These are phyloP conservation scores for Drosophila takahashii DNA, from an alignment of 1,140 invertebrate species.

Conservation along the genomic window DNA sequence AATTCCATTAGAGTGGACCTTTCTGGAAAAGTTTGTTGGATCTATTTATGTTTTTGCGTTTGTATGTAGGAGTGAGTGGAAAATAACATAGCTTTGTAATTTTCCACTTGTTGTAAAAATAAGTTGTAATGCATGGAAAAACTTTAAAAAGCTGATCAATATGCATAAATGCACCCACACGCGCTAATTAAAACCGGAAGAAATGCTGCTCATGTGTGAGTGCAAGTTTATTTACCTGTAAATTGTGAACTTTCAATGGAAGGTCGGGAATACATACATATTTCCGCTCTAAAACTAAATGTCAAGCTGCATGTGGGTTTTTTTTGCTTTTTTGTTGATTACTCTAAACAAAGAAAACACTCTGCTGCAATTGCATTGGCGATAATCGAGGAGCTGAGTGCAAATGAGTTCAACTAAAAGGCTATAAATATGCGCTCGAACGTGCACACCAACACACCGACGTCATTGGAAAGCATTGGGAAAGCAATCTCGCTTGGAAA, in stretches of 20 bases:
- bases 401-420: constrained; percentile 79
- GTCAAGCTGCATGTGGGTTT: constrained; percentile 1
- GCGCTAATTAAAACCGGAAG: constrained; percentile 32
- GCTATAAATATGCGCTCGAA: constrained; percentile 65
- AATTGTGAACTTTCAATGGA: constrained; percentile 50
- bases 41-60: background rate
- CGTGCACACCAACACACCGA: constrained; percentile 18
- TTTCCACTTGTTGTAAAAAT: constrained; percentile 31
- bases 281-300: constrained; percentile 49
- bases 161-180: constrained; percentile 18
- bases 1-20: constrained; percentile 55
- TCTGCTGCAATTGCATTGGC: constrained; percentile 30
- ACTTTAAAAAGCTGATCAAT: constrained; percentile 1
- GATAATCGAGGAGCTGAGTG: constrained; percentile 54
- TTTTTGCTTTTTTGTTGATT: constrained; percentile 27
- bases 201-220: background rate
- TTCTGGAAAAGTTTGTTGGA: constrained; percentile 12
- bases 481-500: background rate
- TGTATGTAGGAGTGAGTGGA: constrained; percentile 6
- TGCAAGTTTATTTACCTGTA: constrained; percentile 11
- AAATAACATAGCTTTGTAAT: constrained; percentile 28
- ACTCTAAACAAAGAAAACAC: constrained; percentile 57
- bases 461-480: constrained; percentile 24
- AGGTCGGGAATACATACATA: constrained; percentile 43
- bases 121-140: constrained; percentile 6